Conservation (phyloP, 2,888 invertebrate genomes). For the Hoplodrina blanda region DNA sequence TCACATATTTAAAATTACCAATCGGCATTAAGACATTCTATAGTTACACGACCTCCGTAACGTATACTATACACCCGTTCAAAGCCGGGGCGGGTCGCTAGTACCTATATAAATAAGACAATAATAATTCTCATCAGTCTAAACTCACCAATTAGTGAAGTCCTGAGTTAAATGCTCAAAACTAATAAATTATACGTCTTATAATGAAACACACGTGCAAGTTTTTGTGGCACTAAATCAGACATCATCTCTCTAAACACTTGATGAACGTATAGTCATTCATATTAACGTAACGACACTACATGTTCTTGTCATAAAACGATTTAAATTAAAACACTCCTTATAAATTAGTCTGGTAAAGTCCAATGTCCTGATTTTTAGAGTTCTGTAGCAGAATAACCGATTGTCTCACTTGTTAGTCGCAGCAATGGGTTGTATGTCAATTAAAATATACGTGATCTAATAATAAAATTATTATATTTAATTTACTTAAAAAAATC, state of each 20-base stretch:
- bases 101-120: too few species aligned
- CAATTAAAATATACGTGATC: too few species aligned
- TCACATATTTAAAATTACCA: too few species aligned
- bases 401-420: neutral
- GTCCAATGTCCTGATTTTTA: constrained; percentile 29
- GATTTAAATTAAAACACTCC: constrained; percentile 31
- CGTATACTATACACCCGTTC: too few species aligned
- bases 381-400: neutral
- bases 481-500: too few species aligned
- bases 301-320: constrained; percentile 7
- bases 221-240: constrained; percentile 36
- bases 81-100: too few species aligned
- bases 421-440: too few species aligned
- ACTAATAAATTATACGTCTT: constrained; percentile 11
- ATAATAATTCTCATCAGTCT: neutral
- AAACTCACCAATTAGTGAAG: neutral
- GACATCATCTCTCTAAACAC: constrained; percentile 17
- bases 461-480: too few species aligned
- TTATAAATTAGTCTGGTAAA: constrained; percentile 2
- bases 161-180: constrained; percentile 11
- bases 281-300: constrained; percentile 19
- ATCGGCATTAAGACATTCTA: too few species aligned
- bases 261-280: constrained; percentile 16
- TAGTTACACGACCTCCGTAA: too few species aligned
- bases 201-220: constrained; percentile 7